A percentile compares a stretch with the other conserved stretches of the same genome.
These are phyloP conservation scores for Athalia rosae DNA, from an alignment of 2,888 invertebrate species.

Conservation along the genomic window DNA sequence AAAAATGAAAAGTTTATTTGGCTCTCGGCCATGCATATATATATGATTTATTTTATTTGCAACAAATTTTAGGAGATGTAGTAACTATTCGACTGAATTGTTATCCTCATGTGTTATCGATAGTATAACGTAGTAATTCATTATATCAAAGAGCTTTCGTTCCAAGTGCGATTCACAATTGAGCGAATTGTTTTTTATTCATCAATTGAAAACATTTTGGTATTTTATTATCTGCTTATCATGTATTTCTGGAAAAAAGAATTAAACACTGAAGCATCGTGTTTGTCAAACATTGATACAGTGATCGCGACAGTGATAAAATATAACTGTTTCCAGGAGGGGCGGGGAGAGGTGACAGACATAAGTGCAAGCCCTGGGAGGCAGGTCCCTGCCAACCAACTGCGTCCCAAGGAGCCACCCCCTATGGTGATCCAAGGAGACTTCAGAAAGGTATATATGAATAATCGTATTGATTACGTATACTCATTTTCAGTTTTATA, in stretches of 20 bases:
- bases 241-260: neutral
- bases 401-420: conserved; percentile 80
- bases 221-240: too few species aligned
- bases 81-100: too few species aligned
- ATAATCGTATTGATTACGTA: neutral
- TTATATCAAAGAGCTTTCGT: too few species aligned
- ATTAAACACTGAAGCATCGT: neutral
- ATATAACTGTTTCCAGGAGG: conserved; percentile 79
- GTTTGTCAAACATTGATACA: neutral
- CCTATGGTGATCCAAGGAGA: conserved; percentile 93
- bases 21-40: too few species aligned
- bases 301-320: neutral
- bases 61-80: too few species aligned
- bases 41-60: too few species aligned
- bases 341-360: conserved; percentile 93
- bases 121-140: too few species aligned
- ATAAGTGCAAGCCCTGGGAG: conserved; percentile 92
- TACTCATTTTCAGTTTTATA: neutral
- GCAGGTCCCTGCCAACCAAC: conserved; percentile 79
- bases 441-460: conserved; percentile 85
- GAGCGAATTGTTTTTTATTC: too few species aligned
- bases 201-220: too few species aligned
- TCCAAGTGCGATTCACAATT: too few species aligned
- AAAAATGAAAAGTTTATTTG: too few species aligned
- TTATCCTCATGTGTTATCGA: too few species aligned